These are phyloP conservation scores for Nipponacmea schrenckii DNA, from an alignment of 2,888 invertebrate genomes.

Conservation along the genomic window DNA sequence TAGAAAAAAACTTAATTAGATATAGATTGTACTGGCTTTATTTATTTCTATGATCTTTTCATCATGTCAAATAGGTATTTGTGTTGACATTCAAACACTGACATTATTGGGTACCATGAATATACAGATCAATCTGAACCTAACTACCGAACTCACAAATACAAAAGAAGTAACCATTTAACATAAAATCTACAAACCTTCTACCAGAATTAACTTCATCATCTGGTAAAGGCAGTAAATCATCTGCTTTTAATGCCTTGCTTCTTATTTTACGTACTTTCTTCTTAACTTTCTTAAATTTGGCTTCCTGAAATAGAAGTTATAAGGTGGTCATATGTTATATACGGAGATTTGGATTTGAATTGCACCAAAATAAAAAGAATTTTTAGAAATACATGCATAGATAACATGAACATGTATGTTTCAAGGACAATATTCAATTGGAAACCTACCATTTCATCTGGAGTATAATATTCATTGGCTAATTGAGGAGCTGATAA, in stretches of 20 bases:
- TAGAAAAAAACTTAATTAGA: too few relatives aligned
- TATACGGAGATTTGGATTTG: background rate
- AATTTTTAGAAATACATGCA: background rate
- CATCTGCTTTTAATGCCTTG: constrained; percentile 77
- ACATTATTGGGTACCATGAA: too few relatives aligned
- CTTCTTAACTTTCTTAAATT: constrained; percentile 87
- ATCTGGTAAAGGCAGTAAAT: constrained; percentile 70
- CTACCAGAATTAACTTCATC: constrained; percentile 9
- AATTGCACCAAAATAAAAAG: background rate
- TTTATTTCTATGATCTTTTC: too few relatives aligned
- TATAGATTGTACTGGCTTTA: too few relatives aligned
- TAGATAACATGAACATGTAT: constrained; percentile 1
- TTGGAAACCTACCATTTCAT: constrained; percentile 76
- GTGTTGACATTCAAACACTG: too few relatives aligned
- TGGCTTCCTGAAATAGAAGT: constrained; percentile 60
- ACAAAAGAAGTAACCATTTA: too few relatives aligned
- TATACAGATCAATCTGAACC: too few relatives aligned
- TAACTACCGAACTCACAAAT: too few relatives aligned
- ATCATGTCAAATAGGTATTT: too few relatives aligned
- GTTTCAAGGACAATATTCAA: background rate
- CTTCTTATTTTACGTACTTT: constrained; percentile 76
- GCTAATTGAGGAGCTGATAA: constrained; percentile 79
- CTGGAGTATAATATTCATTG: constrained; percentile 86
- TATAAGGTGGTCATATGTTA: background rate
- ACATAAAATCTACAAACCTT: too few relatives aligned